Base-by-base conservation (phyloP, 1,140 invertebrate species). In the Stratiolaelaps scimitus region DNA sequence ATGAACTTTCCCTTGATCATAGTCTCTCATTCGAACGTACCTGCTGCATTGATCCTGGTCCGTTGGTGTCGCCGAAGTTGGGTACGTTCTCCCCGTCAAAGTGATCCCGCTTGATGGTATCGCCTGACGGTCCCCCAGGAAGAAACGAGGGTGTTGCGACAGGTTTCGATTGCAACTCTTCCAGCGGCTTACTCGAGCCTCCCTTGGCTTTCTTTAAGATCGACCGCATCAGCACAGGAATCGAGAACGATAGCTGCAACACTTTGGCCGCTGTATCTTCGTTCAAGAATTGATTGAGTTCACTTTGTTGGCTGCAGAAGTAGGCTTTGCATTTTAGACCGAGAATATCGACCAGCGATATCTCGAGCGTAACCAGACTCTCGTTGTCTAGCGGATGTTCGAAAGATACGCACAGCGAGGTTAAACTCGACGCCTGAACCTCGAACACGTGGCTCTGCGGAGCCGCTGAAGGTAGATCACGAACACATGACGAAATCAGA, bases 401-500 rank as follows among this genome's bases (percentile, higher is more conserved):
- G 76, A 73, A 72, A 76, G 45, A 64, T 53, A 30, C 47, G 66
- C 19, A 64, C 47, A 56, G 46, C 68, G 30, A 46, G 29, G n/a
- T 23, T 56, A 69, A 7, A 60, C 44, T 43, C 20, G 67, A 28
- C 64, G 43, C 67, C 47, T 29, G 19, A 23, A 67, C 26, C 67
- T 71, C 47, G 65, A 28, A 56, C 15, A 40, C 28, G 19, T 47
- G 29, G 20, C 53, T 67, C 65, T 69, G 10, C 43, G 26, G 53
- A 47, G 67, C 77, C 85, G 86, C 84, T 78, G 84, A 82, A 71
- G 84, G 84, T 17, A 71, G 70, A 2, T 85, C 81, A 45, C 92
- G 78, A 28, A 97, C 85, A 76, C 90, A 93, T 73, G 88, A 92
- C 13, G 83, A 79, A 56, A 96, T 80, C 4, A 95, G 79, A 4